phyloP scores from a whole-genome alignment of 2,888 invertebrate species.

The Sesia bembeciformis region DNA sequence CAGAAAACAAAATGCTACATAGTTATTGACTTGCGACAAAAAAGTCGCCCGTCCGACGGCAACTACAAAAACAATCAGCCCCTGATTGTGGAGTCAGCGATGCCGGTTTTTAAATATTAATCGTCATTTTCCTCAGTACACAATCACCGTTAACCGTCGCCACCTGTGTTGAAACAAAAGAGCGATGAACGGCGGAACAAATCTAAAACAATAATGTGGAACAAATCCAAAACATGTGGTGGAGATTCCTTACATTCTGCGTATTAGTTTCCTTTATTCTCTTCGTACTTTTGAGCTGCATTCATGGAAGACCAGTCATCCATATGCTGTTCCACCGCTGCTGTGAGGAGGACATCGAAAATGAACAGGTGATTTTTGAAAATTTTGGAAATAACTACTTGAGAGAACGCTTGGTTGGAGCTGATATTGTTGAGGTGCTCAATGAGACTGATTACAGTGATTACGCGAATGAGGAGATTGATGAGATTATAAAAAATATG shows the following conservation, averaged over 20 bases:
- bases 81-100: slow-evolving; percentile 16
- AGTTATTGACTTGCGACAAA: neutral
- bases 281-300: slow-evolving; percentile 44
- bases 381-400: slow-evolving; percentile 49
- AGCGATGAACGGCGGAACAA: no score
- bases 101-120: slow-evolving; percentile 23
- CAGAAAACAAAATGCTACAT: no score
- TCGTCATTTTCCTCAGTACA: slow-evolving; percentile 11
- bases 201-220: neutral
- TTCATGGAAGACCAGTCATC: slow-evolving; percentile 46
- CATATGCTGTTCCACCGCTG: slow-evolving; percentile 49
- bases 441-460: slow-evolving; percentile 20
- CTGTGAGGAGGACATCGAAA: slow-evolving; percentile 52
- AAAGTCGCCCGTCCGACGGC: slow-evolving; percentile 18
- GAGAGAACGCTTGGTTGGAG: slow-evolving; percentile 42
- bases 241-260: slow-evolving; percentile 52
- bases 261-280: slow-evolving; percentile 43
- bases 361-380: slow-evolving; percentile 51
- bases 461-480: slow-evolving; percentile 15
- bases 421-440: slow-evolving; percentile 23
- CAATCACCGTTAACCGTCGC: slow-evolving; percentile 6
- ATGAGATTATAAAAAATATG: slow-evolving; percentile 17
- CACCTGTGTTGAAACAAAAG: neutral
- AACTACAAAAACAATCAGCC: slow-evolving; percentile 26
- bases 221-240: slow-evolving; percentile 41